phyloP scores from a whole-genome alignment of 2,113 vertebrate species.

The Pelodiscus sinensis region DNA sequence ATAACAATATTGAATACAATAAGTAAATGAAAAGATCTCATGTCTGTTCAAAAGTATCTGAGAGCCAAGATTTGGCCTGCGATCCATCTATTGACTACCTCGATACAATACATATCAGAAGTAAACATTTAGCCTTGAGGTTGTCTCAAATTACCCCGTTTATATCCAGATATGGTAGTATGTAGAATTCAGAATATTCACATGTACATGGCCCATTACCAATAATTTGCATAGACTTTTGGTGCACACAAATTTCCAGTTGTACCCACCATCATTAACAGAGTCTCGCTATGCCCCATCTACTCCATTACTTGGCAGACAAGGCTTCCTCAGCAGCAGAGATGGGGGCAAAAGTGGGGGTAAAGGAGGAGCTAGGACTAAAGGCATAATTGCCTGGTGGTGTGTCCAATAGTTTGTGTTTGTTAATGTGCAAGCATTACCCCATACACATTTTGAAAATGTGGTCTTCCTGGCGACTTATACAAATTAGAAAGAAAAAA shows the following conservation, averaged over 20 bases:
- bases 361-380: neutral
- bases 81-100: no score
- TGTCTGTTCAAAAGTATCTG: neutral
- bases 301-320: neutral
- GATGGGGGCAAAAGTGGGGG: neutral
- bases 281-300: neutral
- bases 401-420: no score
- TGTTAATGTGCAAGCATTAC: neutral
- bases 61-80: no score
- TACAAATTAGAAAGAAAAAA: neutral
- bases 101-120: neutral
- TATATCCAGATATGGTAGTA: neutral
- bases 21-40: neutral
- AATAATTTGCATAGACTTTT: neutral
- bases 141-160: neutral
- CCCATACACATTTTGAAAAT: neutral
- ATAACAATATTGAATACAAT: neutral
- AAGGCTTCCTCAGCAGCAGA: neutral
- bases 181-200: neutral
- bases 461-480: neutral
- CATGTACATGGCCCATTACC: neutral
- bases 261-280: neutral
- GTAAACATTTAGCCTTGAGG: neutral
- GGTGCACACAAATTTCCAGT: neutral
- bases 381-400: neutral